Evolutionary conservation across 2,888 invertebrate genomes (phyloP).

Genomic region (Craniophora ligustri): DNA sequence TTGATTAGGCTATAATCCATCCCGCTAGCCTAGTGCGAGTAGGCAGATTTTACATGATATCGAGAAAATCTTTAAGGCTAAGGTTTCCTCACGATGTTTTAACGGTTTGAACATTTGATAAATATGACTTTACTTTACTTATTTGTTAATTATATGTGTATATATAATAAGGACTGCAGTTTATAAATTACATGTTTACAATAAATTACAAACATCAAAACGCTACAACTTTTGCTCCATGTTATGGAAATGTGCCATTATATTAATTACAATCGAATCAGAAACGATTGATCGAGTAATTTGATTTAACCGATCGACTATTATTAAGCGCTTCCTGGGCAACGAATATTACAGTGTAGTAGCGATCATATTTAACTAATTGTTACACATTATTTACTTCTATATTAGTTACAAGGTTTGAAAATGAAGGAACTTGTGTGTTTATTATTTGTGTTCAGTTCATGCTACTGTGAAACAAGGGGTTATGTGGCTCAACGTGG

Average conservation of each 20-base stretch:
- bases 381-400: background rate
- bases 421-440: background rate
- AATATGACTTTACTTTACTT: too few relatives aligned
- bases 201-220: background rate
- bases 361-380: background rate
- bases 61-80: too few relatives aligned
- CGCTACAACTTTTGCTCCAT: background rate
- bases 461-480: background rate
- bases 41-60: too few relatives aligned
- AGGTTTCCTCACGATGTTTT: too few relatives aligned
- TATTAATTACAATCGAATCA: background rate
- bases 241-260: background rate
- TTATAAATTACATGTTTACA: background rate
- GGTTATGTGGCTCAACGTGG: background rate
- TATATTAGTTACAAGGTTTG: background rate
- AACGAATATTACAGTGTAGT: background rate
- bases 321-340: background rate
- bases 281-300: background rate
- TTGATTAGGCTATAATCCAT: too few relatives aligned
- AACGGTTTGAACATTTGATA: too few relatives aligned
- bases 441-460: background rate
- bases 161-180: too few relatives aligned
- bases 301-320: background rate
- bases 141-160: too few relatives aligned
- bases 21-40: too few relatives aligned